phyloP scores from a whole-genome alignment of 2,113 vertebrate species.

The Bujurquina vittata region DNA sequence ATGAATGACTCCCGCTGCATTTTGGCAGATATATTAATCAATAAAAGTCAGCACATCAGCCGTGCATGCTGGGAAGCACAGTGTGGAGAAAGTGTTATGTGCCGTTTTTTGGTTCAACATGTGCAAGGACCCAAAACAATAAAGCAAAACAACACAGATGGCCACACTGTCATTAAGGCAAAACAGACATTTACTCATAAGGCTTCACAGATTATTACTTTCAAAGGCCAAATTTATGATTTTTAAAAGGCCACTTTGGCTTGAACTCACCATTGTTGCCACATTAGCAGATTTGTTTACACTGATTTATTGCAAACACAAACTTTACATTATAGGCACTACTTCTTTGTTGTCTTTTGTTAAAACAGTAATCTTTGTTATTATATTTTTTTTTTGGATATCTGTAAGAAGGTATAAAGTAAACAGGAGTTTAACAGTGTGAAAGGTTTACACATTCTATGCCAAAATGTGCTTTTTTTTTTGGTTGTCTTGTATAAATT shows the following conservation, averaged over 20 bases:
- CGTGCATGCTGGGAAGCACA: slow-evolving; percentile 33
- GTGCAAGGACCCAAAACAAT: neutral
- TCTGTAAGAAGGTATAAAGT: neutral
- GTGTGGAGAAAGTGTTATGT: neutral
- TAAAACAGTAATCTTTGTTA: neutral
- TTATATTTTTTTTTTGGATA: neutral
- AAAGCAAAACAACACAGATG: slow-evolving; percentile 18
- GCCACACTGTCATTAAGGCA: neutral
- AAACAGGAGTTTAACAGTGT: neutral
- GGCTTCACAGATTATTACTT: slow-evolving; percentile 7
- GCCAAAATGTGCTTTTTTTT: neutral
- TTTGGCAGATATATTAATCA: slow-evolving; percentile 20
- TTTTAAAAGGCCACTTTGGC: neutral
- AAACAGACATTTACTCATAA: slow-evolving; percentile 9
- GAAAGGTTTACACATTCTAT: neutral
- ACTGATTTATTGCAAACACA: neutral
- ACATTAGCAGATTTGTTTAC: neutral
- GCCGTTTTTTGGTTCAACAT: neutral
- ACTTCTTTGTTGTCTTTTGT: neutral
- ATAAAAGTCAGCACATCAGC: slow-evolving; percentile 29
- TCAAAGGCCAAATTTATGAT: slow-evolving; percentile 18
- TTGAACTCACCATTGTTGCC: neutral
- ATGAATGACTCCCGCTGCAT: slow-evolving; percentile 31
- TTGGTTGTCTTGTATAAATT: neutral
- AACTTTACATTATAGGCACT: neutral